Percentiles rank a stretch among this genome's conserved stretches.
Evolutionary conservation across 2,113 vertebrate species (phyloP).

Genomic region (Melospiza georgiana): DNA sequence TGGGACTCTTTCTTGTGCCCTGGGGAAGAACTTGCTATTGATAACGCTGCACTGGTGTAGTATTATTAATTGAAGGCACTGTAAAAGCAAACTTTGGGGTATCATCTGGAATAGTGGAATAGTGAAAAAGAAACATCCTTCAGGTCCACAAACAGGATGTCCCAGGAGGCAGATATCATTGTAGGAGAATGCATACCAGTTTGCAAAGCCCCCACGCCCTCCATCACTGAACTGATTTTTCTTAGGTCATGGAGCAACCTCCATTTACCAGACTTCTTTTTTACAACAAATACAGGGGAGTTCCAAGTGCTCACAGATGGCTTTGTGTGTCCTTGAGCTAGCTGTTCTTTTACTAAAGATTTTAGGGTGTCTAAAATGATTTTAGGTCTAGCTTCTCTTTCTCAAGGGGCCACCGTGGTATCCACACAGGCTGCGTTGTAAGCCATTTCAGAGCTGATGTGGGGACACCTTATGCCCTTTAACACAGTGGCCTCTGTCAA

Average conservation of each 20-base stretch:
- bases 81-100: background rate
- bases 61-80: background rate
- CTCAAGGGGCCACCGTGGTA: background rate
- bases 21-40: background rate
- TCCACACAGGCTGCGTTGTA: background rate
- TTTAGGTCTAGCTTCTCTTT: background rate
- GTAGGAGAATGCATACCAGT: background rate
- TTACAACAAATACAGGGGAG: background rate
- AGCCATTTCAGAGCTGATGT: background rate
- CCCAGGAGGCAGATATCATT: background rate
- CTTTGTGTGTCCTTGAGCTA: background rate
- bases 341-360: background rate
- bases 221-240: background rate
- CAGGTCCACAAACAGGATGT: background rate
- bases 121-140: background rate
- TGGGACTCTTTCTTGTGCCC: background rate
- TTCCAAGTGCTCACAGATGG: background rate
- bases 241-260: background rate
- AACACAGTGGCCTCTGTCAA: background rate
- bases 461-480: background rate
- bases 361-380: background rate
- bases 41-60: background rate
- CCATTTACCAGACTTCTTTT: background rate
- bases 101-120: background rate
- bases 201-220: background rate